phyloP scores from a whole-genome alignment of 2,888 invertebrate species.

The Metellina segmentata region DNA sequence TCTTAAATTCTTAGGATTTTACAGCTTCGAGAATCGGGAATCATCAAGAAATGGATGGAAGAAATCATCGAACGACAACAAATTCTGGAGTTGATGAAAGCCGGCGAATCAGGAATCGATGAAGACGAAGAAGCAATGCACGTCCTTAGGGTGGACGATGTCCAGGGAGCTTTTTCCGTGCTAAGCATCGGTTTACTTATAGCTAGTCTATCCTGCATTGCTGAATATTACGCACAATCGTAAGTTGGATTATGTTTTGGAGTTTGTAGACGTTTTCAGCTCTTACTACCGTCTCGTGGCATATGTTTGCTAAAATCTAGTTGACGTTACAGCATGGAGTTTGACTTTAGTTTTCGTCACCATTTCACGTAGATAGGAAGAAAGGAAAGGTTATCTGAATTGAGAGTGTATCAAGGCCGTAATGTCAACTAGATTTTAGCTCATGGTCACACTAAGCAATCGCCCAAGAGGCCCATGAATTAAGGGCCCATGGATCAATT shows the following conservation, averaged over 20 bases:
- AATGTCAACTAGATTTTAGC: too few relatives aligned
- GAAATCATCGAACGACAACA: constrained; percentile 44
- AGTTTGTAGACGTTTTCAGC: too few relatives aligned
- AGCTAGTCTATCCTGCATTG: constrained; percentile 4
- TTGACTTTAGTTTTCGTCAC: too few relatives aligned
- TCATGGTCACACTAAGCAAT: too few relatives aligned
- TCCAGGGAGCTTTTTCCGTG: constrained; percentile 68
- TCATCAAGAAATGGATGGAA: constrained; percentile 59
- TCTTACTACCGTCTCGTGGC: too few relatives aligned
- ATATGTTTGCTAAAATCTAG: too few relatives aligned
- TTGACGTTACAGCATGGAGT: too few relatives aligned
- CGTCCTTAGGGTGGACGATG: constrained; percentile 53
- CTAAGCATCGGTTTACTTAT: constrained; percentile 48
- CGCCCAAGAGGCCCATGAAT: too few relatives aligned
- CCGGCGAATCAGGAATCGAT: background rate
- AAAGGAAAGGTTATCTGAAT: too few relatives aligned
- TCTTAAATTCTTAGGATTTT: constrained; percentile 48
- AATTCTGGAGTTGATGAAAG: background rate
- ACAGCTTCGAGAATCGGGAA: constrained; percentile 60
- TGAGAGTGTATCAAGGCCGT: too few relatives aligned
- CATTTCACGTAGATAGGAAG: too few relatives aligned
- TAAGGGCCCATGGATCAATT: too few relatives aligned
- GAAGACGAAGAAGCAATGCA: constrained; percentile 21
- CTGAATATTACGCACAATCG: constrained; percentile 1
- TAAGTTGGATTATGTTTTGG: background rate